These are phyloP conservation scores for Pagrus major DNA, from an alignment of 2,113 vertebrate genomes.

Conservation along the genomic window DNA sequence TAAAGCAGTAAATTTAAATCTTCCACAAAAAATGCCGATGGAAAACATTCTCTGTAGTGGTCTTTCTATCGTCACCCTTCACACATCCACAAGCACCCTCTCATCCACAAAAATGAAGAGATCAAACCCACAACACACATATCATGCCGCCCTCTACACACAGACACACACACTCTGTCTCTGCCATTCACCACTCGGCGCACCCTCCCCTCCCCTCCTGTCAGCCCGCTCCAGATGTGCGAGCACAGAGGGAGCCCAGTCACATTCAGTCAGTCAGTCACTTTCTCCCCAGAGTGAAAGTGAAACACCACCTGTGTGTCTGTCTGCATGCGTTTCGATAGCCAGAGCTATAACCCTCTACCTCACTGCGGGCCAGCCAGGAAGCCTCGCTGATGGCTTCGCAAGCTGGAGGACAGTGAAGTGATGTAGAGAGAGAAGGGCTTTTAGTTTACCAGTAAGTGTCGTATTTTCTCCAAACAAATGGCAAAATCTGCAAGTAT, in stretches of 20 bases:
- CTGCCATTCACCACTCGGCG: constrained; percentile 34
- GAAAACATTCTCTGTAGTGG: not conserved
- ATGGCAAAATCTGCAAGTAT: not conserved
- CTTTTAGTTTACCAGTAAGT: not conserved
- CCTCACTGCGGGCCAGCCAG: constrained; percentile 39
- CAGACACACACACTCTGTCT: constrained; percentile 51
- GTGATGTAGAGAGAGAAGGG: constrained; percentile 9
- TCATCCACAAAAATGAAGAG: constrained; percentile 44
- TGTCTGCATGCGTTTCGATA: constrained; percentile 59
- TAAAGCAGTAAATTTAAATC: not conserved
- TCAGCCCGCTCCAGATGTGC: constrained; percentile 70
- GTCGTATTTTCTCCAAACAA: not conserved
- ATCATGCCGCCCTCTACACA: constrained; percentile 37
- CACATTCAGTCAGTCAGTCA: constrained; percentile 57
- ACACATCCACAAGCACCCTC: constrained; percentile 22
- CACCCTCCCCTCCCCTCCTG: constrained; percentile 15
- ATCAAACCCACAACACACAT: constrained; percentile 40
- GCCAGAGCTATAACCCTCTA: constrained; percentile 35
- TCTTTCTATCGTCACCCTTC: constrained; percentile 25
- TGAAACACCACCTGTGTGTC: constrained; percentile 76
- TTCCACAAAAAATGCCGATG: not conserved
- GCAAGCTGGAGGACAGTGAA: constrained; percentile 56
- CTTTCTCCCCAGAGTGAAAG: constrained; percentile 71
- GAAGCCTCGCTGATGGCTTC: constrained; percentile 58
- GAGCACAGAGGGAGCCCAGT: constrained; percentile 65